phyloP scores from a whole-genome alignment of 2,113 vertebrate species.

The Mandrillus leucophaeus region DNA sequence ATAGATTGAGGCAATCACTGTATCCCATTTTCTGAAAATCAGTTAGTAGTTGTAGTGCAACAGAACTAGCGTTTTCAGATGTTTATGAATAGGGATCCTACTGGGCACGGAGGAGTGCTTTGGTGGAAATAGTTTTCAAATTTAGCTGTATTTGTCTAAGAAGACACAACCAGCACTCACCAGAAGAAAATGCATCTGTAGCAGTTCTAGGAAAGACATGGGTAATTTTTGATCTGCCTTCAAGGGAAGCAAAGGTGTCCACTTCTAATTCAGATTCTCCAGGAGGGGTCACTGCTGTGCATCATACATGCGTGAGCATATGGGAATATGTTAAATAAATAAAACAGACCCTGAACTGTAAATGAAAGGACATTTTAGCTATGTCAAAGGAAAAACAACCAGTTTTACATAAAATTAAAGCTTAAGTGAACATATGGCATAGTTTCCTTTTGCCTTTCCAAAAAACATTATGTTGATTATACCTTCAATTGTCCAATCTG shows the following conservation, averaged over 20 bases:
- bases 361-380: constrained; percentile 87
- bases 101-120: background rate
- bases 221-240: background rate
- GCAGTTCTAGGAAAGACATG: background rate
- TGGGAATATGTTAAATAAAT: constrained; percentile 82
- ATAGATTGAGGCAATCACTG: constrained; percentile 75
- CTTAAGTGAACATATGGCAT: constrained; percentile 92
- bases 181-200: background rate
- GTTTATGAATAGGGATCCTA: background rate
- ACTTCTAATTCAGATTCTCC: constrained; percentile 46
- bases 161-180: background rate
- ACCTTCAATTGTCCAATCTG: constrained; percentile 92
- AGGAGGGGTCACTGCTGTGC: constrained; percentile 82
- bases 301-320: constrained; percentile 70
- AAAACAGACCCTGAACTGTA: constrained; percentile 85
- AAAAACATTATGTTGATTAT: constrained; percentile 92
- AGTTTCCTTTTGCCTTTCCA: constrained; percentile 91
- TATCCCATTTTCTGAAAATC: constrained; percentile 80
- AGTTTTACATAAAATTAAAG: constrained; percentile 90
- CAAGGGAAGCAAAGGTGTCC: background rate
- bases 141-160: background rate
- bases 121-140: accelerated
- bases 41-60: constrained; percentile 68
- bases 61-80: constrained; percentile 44
- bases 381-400: constrained; percentile 87